These are phyloP conservation scores for Dipus sagitta DNA, from an alignment of 2,797 vertebrate genomes.

Conservation along the genomic window DNA sequence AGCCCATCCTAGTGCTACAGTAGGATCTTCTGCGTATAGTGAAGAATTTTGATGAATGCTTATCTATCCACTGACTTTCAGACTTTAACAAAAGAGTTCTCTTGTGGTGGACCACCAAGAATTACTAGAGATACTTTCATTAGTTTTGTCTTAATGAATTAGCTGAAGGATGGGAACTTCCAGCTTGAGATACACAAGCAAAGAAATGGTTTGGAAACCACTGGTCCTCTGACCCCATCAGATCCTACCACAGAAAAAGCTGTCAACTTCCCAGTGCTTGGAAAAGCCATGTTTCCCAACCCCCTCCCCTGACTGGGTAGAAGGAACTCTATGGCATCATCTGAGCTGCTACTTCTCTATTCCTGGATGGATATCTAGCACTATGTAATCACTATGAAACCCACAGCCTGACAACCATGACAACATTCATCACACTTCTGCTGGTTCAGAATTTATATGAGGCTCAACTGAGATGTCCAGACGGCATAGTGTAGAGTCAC, in stretches of 20 bases:
- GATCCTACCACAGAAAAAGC: not conserved
- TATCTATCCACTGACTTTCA: not conserved
- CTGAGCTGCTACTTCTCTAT: not conserved
- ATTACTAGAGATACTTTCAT: not conserved
- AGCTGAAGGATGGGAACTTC: not conserved
- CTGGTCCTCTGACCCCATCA: not conserved
- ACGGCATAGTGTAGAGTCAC: not conserved
- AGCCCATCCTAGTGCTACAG: not conserved
- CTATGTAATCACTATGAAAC: not conserved
- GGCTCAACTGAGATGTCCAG: not conserved
- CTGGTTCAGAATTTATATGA: too few species aligned
- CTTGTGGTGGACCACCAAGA: not conserved
- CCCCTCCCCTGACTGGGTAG: not conserved
- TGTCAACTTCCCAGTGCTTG: not conserved
- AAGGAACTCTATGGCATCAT: not conserved
- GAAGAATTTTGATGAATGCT: not conserved
- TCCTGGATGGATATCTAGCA: not conserved
- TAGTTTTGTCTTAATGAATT: not conserved
- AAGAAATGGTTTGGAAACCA: not conserved
- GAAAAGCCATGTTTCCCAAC: not conserved
- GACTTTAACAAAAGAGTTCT: not conserved
- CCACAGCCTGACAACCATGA: not conserved
- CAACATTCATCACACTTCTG: not conserved
- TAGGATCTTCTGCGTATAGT: not conserved
- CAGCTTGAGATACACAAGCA: not conserved